Evolutionary conservation across 2,888 invertebrate genomes (phyloP).

Genomic region (Sarcophaga caerulescens): DNA sequence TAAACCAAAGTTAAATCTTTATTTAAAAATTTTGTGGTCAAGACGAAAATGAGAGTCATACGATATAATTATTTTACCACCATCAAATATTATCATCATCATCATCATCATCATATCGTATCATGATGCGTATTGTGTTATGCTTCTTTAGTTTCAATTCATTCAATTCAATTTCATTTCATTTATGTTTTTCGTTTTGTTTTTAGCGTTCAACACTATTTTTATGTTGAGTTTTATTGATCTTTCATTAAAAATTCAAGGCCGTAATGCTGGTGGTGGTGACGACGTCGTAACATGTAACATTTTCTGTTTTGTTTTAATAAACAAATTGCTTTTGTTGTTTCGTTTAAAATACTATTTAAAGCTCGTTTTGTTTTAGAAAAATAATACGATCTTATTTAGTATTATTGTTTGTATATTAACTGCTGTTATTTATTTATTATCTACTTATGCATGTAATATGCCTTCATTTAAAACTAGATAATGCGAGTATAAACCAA

Average conservation of each 20-base stretch:
- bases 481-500: not conserved
- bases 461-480: not conserved
- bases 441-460: not conserved
- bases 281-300: slow-evolving; percentile 8
- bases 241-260: slow-evolving; percentile 49
- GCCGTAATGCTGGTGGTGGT: slow-evolving; percentile 32
- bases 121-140: not conserved
- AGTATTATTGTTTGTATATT: slow-evolving; percentile 6
- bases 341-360: slow-evolving; percentile 31
- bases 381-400: slow-evolving; percentile 31
- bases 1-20: not conserved
- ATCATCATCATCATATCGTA: not conserved
- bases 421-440: slow-evolving; percentile 10
- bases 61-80: too few species aligned
- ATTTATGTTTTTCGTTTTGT: not conserved
- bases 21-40: not conserved
- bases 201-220: not conserved
- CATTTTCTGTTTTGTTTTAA: slow-evolving; percentile 10
- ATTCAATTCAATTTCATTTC: too few species aligned
- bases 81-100: too few species aligned
- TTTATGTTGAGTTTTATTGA: slow-evolving; percentile 36
- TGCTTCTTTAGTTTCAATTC: not conserved
- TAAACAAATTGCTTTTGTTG: slow-evolving; percentile 37
- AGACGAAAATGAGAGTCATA: not conserved
- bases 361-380: slow-evolving; percentile 1